Evolutionary conservation across 2,797 vertebrate species (phyloP), one percentile per base, ranked within the genome.

Genomic region (Leptatherina wallacei): DNA sequence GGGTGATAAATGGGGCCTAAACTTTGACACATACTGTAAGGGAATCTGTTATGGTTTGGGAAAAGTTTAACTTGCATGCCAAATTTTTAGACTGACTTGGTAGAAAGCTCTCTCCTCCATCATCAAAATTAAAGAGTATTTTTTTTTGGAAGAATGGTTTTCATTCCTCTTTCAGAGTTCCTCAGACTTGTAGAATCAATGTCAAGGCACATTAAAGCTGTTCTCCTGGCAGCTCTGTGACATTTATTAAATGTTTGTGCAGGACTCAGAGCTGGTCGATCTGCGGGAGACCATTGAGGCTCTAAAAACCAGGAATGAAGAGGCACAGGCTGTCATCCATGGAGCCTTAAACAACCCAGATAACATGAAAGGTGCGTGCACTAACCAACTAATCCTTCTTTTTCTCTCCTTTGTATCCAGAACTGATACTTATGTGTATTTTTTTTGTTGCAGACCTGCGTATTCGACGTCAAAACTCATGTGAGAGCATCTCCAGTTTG

Each of bases 401-500:
- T 33, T 56, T 33, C 18, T 27, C 16, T 62, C 33, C 63, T 44
- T 69, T 38, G 51, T 51, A 3, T 12, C 36, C 65, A 30, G 40
- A 9, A 22, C 13, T 77, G 13, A 84, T 61, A 4, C 32, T 3
- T 40, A n/a, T 7, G 49, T 44, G 20, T 40, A 30, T 2, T 16
- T 62, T 30, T n/a, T 33, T 44, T n/a, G 5, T 58, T 22, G 57
- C 85, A 99, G 98, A 99, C 57, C 58, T 97, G 60, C 94, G 91
- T 33, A 97, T 99, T 71, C 95, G 94, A 82, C 94, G 98, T 56
- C 98, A 99, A 90, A 99, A 99, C 89, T 99, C 97, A 12, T 98
- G 96, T 0, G 98, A 99, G 84, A 99, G 97, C 92, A 97, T 99
- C 92, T 96, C 96, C 24, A 99, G 98, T 75, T 95, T 99, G 75